phyloP scores from a whole-genome alignment of 2,113 vertebrate genomes.

The Hippoglossus stenolepis region DNA sequence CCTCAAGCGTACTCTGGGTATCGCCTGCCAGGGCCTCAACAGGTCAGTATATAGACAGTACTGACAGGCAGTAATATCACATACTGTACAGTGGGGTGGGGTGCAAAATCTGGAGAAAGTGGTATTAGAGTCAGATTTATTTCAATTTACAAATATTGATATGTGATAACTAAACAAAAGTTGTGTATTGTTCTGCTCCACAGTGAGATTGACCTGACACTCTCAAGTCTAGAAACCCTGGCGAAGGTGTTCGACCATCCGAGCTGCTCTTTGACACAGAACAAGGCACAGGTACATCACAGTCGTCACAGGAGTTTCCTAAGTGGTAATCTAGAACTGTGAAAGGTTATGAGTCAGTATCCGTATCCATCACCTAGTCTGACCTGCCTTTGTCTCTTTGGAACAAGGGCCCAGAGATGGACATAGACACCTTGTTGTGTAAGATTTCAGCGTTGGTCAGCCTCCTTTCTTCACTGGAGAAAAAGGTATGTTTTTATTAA shows the following conservation, averaged over 20 bases:
- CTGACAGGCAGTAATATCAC: neutral
- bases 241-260: constrained; percentile 87
- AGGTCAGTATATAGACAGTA: constrained; percentile 66
- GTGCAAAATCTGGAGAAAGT: neutral
- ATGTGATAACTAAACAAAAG: neutral
- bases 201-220: constrained; percentile 88
- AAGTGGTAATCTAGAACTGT: neutral
- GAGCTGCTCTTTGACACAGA: constrained; percentile 60
- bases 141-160: neutral
- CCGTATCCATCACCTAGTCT: neutral
- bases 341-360: neutral
- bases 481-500: constrained; percentile 79
- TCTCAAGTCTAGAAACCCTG: constrained; percentile 86
- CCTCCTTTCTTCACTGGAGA: constrained; percentile 87
- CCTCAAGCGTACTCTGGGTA: constrained; percentile 81
- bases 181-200: constrained; percentile 22
- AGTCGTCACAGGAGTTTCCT: too few relatives aligned
- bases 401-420: constrained; percentile 77
- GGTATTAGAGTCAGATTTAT: neutral
- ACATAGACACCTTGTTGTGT: constrained; percentile 84
- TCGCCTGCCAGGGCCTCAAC: constrained; percentile 83
- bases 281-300: constrained; percentile 81
- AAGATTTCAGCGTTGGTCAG: constrained; percentile 86
- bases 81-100: neutral
- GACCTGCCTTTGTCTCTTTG: neutral